phyloP scores from a whole-genome alignment of 2,888 invertebrate species.

The Oxytorus armatus region DNA sequence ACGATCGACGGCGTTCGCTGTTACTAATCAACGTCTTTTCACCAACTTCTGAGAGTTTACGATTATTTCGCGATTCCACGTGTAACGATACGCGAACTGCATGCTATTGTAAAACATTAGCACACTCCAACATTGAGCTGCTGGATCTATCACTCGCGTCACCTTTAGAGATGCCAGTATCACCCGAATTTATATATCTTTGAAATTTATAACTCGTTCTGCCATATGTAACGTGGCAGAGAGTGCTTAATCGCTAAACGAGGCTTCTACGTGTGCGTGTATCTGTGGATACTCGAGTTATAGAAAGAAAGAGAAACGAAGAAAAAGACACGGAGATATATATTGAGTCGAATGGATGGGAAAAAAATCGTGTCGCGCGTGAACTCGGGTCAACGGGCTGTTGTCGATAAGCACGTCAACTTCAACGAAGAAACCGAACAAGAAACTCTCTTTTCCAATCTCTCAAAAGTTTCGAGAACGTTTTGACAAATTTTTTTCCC shows the following conservation, averaged over 20 bases:
- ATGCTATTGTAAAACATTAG: slow-evolving; percentile 86
- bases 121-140: slow-evolving; percentile 84
- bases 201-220: neutral
- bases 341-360: slow-evolving; percentile 3
- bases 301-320: neutral
- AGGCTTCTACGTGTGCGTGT: neutral
- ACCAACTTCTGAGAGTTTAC: slow-evolving; percentile 96
- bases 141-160: slow-evolving; percentile 75
- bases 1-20: slow-evolving; percentile 32
- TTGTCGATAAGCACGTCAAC: slow-evolving; percentile 34
- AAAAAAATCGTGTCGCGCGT: slow-evolving; percentile 31
- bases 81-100: slow-evolving; percentile 94
- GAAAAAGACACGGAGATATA: slow-evolving; percentile 3
- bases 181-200: slow-evolving; percentile 46
- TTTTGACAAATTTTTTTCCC: slow-evolving; percentile 1
- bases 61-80: slow-evolving; percentile 97
- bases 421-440: neutral
- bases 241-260: neutral
- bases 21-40: slow-evolving; percentile 93
- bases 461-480: slow-evolving; percentile 1
- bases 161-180: slow-evolving; percentile 78
- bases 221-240: slow-evolving; percentile 43
- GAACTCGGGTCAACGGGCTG: slow-evolving; percentile 30
- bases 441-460: slow-evolving; percentile 25
- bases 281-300: neutral